phyloP scores from a whole-genome alignment of 2,888 invertebrate species.

The Heliconius cydno region DNA sequence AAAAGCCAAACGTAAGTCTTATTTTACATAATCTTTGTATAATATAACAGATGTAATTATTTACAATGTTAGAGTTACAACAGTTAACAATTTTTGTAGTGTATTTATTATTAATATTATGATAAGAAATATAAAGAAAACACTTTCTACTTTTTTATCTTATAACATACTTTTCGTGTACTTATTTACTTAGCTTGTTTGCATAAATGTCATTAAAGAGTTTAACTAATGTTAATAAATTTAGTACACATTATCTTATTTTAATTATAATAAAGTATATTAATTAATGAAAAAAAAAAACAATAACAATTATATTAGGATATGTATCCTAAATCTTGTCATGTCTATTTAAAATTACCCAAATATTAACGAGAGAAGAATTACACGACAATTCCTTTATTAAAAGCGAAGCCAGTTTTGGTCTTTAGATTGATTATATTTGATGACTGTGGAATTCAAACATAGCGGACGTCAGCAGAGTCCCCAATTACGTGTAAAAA shows the following conservation, averaged over 20 bases:
- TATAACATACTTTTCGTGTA: background rate
- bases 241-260: background rate
- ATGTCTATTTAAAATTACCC: background rate
- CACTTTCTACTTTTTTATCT: background rate
- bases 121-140: background rate
- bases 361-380: background rate
- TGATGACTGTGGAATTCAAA: constrained; percentile 30
- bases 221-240: background rate
- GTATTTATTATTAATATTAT: background rate
- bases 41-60: too few relatives aligned
- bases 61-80: background rate
- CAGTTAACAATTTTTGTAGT: background rate
- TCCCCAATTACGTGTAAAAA: constrained; percentile 25
- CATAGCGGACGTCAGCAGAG: constrained; percentile 21
- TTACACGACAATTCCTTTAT: background rate
- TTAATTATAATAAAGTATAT: background rate
- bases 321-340: background rate
- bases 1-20: constrained; percentile 52
- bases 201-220: background rate
- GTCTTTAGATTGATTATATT: constrained; percentile 22
- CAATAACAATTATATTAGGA: background rate
- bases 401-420: constrained; percentile 6
- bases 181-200: constrained; percentile 10
- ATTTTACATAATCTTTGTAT: constrained; percentile 54
- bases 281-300: background rate